A percentile compares a stretch with the other conserved stretches of the same genome.
These are phyloP conservation scores for Phenganax stokvisi DNA, from an alignment of 92 coral and sea anemone genomes.

Conservation along the genomic window DNA sequence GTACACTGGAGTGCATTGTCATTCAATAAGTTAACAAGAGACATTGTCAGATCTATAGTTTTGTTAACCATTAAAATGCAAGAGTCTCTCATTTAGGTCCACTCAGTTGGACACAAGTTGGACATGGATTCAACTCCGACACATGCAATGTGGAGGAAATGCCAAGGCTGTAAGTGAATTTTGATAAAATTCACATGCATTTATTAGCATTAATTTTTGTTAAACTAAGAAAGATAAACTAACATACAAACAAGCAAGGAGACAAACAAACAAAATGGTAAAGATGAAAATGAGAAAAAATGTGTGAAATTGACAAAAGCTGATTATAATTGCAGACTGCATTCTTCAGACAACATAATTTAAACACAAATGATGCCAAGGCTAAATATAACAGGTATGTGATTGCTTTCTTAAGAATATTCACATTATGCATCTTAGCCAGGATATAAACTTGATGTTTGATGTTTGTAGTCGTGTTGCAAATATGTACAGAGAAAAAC, in stretches of 20 bases:
- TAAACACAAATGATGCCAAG: slow-evolving; percentile 77
- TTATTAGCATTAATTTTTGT: neutral
- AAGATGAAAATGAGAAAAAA: no score
- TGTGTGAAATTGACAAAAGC: no score
- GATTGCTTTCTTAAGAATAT: no score
- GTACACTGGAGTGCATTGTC: no score
- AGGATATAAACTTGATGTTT: neutral
- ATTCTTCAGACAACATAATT: slow-evolving; percentile 89
- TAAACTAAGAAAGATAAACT: no score
- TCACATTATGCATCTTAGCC: no score
- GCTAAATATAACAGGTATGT: slow-evolving; percentile 85
- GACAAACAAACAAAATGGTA: neutral
- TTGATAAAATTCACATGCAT: neutral
- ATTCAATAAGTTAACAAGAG: no score
- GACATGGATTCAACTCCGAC: slow-evolving; percentile 97
- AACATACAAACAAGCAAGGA: neutral
- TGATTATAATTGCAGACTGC: slow-evolving; percentile 59
- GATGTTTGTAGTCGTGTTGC: slow-evolving; percentile 71
- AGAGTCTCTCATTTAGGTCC: slow-evolving; percentile 47
- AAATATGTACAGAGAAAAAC: slow-evolving; percentile 77
- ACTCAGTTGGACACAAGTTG: slow-evolving; percentile 97
- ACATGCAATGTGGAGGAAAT: slow-evolving; percentile 99
- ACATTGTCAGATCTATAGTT: no score
- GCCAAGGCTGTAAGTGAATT: slow-evolving; percentile 85
- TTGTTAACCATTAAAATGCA: no score